phyloP scores from a whole-genome alignment of 2,113 vertebrate genomes.

The Dicentrarchus labrax region DNA sequence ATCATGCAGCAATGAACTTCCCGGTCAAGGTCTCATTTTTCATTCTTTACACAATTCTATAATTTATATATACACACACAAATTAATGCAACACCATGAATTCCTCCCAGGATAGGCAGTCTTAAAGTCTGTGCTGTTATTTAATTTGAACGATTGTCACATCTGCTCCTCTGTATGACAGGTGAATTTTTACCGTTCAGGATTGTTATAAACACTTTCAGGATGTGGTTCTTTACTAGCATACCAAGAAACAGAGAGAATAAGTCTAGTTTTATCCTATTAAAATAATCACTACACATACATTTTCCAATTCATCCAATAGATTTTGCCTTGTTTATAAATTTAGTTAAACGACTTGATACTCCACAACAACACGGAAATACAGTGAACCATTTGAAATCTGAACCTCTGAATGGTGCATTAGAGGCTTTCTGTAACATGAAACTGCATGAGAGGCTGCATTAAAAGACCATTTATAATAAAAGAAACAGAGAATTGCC shows the following conservation, averaged over 20 bases:
- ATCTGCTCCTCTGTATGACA: too few relatives aligned
- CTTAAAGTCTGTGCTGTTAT: neutral
- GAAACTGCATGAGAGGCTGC: neutral
- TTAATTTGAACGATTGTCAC: too few relatives aligned
- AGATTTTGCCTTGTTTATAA: too few relatives aligned
- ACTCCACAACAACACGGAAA: neutral
- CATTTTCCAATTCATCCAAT: too few relatives aligned
- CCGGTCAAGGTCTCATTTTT: too few relatives aligned
- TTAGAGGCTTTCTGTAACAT: neutral
- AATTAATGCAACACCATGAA: neutral
- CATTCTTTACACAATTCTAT: too few relatives aligned
- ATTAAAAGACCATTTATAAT: neutral
- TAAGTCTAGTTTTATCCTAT: neutral
- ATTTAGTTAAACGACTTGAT: neutral
- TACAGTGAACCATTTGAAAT: neutral
- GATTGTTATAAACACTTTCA: too few relatives aligned
- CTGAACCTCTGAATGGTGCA: neutral
- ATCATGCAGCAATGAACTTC: too few relatives aligned
- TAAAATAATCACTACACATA: neutral
- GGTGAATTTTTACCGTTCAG: too few relatives aligned
- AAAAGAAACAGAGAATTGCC: neutral
- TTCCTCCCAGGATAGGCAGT: neutral
- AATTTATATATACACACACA: neutral
- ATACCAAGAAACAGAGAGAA: neutral
- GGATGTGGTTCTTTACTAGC: too few relatives aligned